A percentile compares a stretch with the other conserved stretches of the same genome.
phyloP scores from a whole-genome alignment of 1,140 invertebrate species.

The Arctopsyche grandis region DNA sequence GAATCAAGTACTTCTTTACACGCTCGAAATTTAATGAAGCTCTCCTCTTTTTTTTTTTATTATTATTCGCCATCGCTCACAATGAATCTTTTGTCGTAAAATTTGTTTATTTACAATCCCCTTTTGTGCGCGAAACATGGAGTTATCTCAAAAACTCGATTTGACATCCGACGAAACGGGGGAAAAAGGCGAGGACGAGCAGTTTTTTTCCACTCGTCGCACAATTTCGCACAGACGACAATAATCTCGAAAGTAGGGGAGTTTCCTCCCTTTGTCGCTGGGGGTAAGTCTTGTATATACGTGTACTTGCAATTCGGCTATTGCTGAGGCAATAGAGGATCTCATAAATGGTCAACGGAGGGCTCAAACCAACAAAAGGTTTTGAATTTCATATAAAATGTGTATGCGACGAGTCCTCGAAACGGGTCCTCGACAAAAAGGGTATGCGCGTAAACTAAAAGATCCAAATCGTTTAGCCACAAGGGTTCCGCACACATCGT shows the following conservation, averaged over 20 bases:
- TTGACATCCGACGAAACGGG: background rate
- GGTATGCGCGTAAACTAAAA: background rate
- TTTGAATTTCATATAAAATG: too few relatives aligned
- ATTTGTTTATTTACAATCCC: conserved; percentile 23
- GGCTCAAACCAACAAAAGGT: too few relatives aligned
- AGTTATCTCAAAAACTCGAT: conserved; percentile 10
- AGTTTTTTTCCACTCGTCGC: background rate
- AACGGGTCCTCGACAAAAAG: too few relatives aligned
- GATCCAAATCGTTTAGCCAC: background rate
- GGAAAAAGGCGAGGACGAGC: background rate
- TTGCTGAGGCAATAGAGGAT: background rate
- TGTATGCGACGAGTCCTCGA: too few relatives aligned
- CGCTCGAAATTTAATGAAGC: conserved; percentile 20
- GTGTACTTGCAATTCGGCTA: background rate
- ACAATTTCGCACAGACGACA: conserved; percentile 15
- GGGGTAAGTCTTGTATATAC: too few relatives aligned
- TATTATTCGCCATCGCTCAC: background rate
- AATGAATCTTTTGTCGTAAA: conserved; percentile 22
- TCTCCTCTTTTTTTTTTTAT: background rate
- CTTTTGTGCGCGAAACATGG: background rate
- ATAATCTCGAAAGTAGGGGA: background rate
- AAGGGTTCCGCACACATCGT: background rate
- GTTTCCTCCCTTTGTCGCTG: too few relatives aligned
- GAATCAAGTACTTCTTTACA: background rate
- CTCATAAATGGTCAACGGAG: background rate